These are phyloP conservation scores for Proterorhinus semilunaris DNA, from an alignment of 2,113 vertebrate species.

Conservation along the genomic window DNA sequence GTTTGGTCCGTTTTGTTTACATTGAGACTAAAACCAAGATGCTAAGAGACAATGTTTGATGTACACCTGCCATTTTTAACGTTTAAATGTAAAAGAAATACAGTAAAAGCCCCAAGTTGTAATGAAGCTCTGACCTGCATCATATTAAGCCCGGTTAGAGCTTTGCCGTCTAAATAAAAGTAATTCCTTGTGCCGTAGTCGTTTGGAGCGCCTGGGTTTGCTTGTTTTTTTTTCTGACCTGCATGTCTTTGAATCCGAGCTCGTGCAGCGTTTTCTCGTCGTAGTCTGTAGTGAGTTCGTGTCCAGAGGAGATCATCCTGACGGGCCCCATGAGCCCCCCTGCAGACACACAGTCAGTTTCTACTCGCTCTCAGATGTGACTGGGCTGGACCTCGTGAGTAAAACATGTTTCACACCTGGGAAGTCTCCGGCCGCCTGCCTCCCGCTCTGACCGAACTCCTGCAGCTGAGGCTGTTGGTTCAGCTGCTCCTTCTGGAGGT, in stretches of 20 bases:
- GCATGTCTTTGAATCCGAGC: constrained; percentile 98
- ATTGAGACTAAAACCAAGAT: too few relatives aligned
- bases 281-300: constrained; percentile 97
- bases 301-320: constrained; percentile 98
- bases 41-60: neutral
- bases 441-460: constrained; percentile 94
- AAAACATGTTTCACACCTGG: constrained; percentile 76
- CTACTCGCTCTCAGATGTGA: neutral
- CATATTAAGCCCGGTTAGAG: too few relatives aligned
- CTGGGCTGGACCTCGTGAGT: neutral
- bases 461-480: constrained; percentile 98
- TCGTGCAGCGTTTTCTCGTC: constrained; percentile 98
- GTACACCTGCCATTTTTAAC: too few relatives aligned
- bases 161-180: too few relatives aligned
- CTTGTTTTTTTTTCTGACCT: constrained; percentile 74
- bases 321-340: constrained; percentile 98
- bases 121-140: constrained; percentile 80
- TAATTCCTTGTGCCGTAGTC: too few relatives aligned
- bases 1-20: too few relatives aligned
- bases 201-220: too few relatives aligned
- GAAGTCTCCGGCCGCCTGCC: constrained; percentile 85
- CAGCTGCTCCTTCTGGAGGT: constrained; percentile 98
- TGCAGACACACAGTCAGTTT: constrained; percentile 50
- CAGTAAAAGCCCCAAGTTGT: too few relatives aligned
- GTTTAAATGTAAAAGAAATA: too few relatives aligned